A percentile compares a stretch with the other conserved stretches of the same genome.
Evolutionary conservation across 2,888 invertebrate species (phyloP).

Genomic region (Scaptomyza tumidula): DNA sequence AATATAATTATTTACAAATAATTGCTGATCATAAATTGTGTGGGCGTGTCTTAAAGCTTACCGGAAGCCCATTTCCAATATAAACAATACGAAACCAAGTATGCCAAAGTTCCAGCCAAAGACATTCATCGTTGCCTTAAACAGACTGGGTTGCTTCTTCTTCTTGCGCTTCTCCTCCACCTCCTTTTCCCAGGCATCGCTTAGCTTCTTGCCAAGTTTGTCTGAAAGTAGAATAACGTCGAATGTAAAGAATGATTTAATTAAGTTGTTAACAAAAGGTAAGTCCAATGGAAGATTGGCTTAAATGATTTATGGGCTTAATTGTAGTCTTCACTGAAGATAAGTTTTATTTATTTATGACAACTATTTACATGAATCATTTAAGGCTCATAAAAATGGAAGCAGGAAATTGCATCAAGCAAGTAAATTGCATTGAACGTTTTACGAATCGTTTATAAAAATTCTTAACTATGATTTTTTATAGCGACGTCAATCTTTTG

Average conservation of each 20-base stretch:
- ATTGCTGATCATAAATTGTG: conserved; percentile 59
- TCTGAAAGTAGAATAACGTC: conserved; percentile 61
- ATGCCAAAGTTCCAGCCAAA: conserved; percentile 87
- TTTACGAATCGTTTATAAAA: conserved; percentile 3
- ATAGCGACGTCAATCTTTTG: conserved; percentile 10
- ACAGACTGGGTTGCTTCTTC: conserved; percentile 84
- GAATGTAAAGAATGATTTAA: not conserved
- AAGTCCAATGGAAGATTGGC: not conserved
- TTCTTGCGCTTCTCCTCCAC: conserved; percentile 82
- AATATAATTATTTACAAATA: conserved; percentile 24
- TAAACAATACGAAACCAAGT: conserved; percentile 86
- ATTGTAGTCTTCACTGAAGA: not conserved
- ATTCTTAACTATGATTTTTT: conserved; percentile 30
- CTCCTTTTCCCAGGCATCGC: conserved; percentile 87
- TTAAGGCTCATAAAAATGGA: not conserved
- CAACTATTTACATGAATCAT: too few relatives aligned
- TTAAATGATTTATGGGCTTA: not conserved
- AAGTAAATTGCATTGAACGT: not conserved
- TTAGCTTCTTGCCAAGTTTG: conserved; percentile 86
- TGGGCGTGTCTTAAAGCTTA: conserved; percentile 60
- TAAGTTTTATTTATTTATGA: not conserved
- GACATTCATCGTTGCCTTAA: conserved; percentile 85
- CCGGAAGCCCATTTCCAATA: conserved; percentile 87
- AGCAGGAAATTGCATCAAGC: not conserved
- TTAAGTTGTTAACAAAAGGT: conserved; percentile 4